Evolutionary conservation across 1,140 invertebrate genomes (phyloP).

Genomic region (Epicauta chinensis): DNA sequence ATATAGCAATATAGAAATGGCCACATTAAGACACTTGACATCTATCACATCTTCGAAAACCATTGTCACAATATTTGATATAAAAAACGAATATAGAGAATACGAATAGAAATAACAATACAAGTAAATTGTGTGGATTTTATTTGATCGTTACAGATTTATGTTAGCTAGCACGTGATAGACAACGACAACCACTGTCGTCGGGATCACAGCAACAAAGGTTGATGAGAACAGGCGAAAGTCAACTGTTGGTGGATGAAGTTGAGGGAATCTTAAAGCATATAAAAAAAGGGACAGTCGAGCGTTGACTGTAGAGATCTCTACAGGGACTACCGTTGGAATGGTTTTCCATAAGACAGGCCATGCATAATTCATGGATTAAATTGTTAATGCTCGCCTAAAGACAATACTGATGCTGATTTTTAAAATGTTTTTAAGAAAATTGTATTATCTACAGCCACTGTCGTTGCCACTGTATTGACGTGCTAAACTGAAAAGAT

Average conservation of each 20-base stretch:
- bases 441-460: constrained; percentile 19
- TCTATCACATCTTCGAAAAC: constrained; percentile 10
- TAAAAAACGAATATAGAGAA: constrained; percentile 5
- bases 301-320: constrained; percentile 17
- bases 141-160: too few species aligned
- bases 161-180: too few species aligned
- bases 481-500: constrained; percentile 19
- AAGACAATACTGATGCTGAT: constrained; percentile 22
- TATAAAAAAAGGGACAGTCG: too few species aligned
- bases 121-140: too few species aligned
- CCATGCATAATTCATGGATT: constrained; percentile 21
- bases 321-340: constrained; percentile 14
- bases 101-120: too few species aligned
- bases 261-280: constrained; percentile 12
- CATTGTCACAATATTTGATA: background rate
- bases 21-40: constrained; percentile 9
- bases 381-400: constrained; percentile 25
- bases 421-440: constrained; percentile 26
- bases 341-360: constrained; percentile 21
- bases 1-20: background rate
- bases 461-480: constrained; percentile 3
- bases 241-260: background rate
- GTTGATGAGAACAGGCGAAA: too few species aligned
- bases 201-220: too few species aligned
- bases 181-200: too few species aligned